Percentiles rank a stretch among this genome's conserved stretches.
Conservation (phyloP, 2,888 invertebrate species). For the Ceraclea dissimilis region DNA sequence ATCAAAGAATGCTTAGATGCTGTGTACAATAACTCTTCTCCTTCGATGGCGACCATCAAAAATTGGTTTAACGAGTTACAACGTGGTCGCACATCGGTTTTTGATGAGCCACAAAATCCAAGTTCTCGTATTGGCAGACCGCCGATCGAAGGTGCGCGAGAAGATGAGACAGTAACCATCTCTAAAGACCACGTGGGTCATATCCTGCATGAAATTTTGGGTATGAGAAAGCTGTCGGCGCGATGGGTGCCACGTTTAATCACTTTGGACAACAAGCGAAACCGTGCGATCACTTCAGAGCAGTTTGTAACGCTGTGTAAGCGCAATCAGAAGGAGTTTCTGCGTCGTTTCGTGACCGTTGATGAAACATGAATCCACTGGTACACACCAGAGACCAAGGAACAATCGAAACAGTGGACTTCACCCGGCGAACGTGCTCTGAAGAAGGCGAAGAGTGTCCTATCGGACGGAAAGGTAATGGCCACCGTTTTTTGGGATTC, state of each 20-base stretch:
- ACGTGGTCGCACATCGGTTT: slow-evolving; percentile 17
- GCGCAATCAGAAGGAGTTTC: too few relatives aligned
- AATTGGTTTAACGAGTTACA: slow-evolving; percentile 21
- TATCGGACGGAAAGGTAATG: too few relatives aligned
- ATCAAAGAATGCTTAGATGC: slow-evolving; percentile 20
- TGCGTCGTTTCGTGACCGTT: too few relatives aligned
- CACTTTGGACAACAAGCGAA: slow-evolving; percentile 29
- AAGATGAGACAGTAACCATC: slow-evolving; percentile 29
- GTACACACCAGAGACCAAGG: too few relatives aligned
- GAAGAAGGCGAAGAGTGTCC: too few relatives aligned
- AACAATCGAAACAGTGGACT: too few relatives aligned
- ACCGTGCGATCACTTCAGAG: slow-evolving; percentile 29
- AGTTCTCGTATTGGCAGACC: slow-evolving; percentile 29
- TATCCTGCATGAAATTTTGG: too few relatives aligned
- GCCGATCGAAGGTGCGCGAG: slow-evolving; percentile 29
- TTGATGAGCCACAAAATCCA: slow-evolving; percentile 26
- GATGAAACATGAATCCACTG: too few relatives aligned
- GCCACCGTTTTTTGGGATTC: too few relatives aligned
- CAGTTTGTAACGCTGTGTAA: slow-evolving; percentile 29
- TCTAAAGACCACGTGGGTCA: slow-evolving; percentile 28
- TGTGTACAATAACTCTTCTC: slow-evolving; percentile 8
- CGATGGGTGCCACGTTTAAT: slow-evolving; percentile 32
- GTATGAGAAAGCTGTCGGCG: slow-evolving; percentile 30
- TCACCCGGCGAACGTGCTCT: too few relatives aligned
- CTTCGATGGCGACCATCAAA: slow-evolving; percentile 15